Conservation (phyloP, 2,888 invertebrate genomes). For the Chromoteleia sp. region DNA sequence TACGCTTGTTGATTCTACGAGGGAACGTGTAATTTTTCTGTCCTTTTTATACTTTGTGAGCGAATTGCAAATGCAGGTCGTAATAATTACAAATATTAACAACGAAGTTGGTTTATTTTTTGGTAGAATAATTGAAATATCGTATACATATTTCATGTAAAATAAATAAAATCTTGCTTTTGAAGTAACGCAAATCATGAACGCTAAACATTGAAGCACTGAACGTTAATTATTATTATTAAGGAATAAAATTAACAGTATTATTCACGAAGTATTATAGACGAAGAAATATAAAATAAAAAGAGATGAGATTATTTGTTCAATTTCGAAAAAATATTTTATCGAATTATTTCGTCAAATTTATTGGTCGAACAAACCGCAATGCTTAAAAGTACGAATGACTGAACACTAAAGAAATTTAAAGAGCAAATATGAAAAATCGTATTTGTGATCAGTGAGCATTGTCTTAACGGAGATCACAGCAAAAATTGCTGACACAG, state of each 20-base stretch:
- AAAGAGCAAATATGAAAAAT: slow-evolving; percentile 35
- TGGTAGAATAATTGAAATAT: slow-evolving; percentile 4
- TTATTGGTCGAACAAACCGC: slow-evolving; percentile 17
- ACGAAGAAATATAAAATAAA: no score
- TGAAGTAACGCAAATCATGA: no score
- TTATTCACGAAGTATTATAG: no score
- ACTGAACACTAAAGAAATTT: slow-evolving; percentile 14
- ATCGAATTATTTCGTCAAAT: not conserved
- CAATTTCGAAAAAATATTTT: no score
- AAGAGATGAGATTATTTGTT: no score
- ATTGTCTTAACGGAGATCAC: slow-evolving; percentile 29
- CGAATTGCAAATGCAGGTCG: slow-evolving; percentile 20
- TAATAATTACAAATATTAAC: slow-evolving; percentile 26
- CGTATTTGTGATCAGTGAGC: slow-evolving; percentile 25
- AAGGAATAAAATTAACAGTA: no score
- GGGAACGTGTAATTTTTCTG: slow-evolving; percentile 10
- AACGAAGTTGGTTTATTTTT: slow-evolving; percentile 7
- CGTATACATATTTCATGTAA: not conserved
- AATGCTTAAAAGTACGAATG: slow-evolving; percentile 9
- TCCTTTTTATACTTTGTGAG: slow-evolving; percentile 6
- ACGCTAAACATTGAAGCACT: no score
- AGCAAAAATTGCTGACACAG: slow-evolving; percentile 18
- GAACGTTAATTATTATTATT: no score
- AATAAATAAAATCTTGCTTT: no score
- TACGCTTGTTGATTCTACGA: not conserved